Evolutionary conservation across 2,888 invertebrate species (phyloP), one percentile per base, ranked within the genome.

Genomic region (Leptopilina myrica): DNA sequence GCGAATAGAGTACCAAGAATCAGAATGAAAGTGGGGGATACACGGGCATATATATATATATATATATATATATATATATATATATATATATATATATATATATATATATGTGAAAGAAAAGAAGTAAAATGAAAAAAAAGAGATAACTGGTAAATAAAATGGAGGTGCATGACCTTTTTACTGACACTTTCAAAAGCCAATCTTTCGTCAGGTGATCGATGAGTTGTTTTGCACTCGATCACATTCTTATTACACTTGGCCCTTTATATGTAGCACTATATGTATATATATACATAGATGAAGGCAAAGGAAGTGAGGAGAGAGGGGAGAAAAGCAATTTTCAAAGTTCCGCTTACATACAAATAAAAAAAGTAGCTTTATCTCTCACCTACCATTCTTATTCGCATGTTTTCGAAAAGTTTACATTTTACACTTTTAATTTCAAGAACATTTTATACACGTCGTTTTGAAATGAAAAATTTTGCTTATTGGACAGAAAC

Each of bases 131-230:
- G 33, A 73, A 73, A 76, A 76, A 73, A 73, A 76, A 76, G 59
- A 59, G 67, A 64, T 64, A 64, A 64, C 77, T 53, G 65, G 76
- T 69, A 43, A 12, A 49, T 59, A 78, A 20, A 76, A 64, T 69
- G 9, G 33, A 69, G 69, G 53, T 69, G 69, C 33, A 69, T 69
- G 53, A 69, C 53, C 69, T 69, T 69, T 69, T 53, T 69, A 69
- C 69, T 69, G 69, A 69, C 69, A 69, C 69, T 69, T 69, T 69
- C 69, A 69, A 69, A 69, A 69, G 69, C 53, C 69, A 69, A 69
- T 69, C 69, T 69, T 53, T 69, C 69, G 53, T 53, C 26, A 69
- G 53, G 69, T 69, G 69, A 69, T 69, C 53, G 69, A 69, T 69
- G 53, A 56, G 73, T 56, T 73, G 53, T 73, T 73, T 20, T 73